Evolutionary conservation across 2,797 vertebrate genomes (phyloP).

Genomic region (Avahi laniger): DNA sequence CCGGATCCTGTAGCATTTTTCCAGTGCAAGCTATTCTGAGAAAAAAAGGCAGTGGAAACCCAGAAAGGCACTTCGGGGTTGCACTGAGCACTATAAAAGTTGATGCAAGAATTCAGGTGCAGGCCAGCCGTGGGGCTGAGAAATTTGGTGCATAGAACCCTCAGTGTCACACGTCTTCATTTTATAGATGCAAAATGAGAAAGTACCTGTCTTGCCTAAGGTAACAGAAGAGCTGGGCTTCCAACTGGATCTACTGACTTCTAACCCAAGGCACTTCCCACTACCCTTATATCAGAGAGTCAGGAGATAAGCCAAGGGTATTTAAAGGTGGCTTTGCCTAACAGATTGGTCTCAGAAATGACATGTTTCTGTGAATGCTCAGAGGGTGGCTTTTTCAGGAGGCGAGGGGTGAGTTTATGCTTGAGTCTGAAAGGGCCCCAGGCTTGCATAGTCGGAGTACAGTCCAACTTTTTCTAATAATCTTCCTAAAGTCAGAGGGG

Average conservation of each 20-base stretch:
- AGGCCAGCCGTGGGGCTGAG: neutral
- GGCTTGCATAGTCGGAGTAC: neutral
- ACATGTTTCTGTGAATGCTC: neutral
- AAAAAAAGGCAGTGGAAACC: neutral
- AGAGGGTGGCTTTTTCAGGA: neutral
- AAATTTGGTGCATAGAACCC: neutral
- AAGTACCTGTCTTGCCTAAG: neutral
- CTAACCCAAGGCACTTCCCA: neutral
- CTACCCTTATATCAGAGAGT: neutral
- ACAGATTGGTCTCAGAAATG: neutral
- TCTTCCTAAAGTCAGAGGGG: neutral
- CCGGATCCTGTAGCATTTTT: neutral
- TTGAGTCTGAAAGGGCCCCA: neutral
- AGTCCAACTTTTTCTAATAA: neutral
- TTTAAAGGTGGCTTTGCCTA: neutral
- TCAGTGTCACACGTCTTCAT: neutral
- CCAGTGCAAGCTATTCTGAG: neutral
- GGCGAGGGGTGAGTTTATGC: neutral
- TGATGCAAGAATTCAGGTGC: neutral
- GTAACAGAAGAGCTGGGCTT: neutral
- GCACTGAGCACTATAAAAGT: neutral
- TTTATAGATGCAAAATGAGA: neutral
- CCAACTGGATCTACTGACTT: neutral
- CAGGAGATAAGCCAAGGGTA: neutral
- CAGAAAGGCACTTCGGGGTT: neutral